Conservation (phyloP, 2,888 invertebrate species). For the Andrena dorsata region DNA sequence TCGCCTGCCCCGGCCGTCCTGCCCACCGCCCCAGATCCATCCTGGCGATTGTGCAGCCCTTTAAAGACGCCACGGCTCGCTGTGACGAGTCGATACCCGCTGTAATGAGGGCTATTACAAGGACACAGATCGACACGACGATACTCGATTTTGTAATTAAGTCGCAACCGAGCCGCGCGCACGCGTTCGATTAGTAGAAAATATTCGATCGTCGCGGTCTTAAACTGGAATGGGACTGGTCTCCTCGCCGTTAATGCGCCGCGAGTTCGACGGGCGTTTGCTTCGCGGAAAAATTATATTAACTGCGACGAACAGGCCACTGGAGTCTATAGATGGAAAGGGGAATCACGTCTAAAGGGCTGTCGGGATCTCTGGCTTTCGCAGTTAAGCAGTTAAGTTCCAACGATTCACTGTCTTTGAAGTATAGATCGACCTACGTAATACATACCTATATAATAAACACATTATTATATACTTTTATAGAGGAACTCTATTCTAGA, state of each 20-base stretch:
- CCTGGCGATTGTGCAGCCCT: conserved; percentile 48
- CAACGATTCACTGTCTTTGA: too few relatives aligned
- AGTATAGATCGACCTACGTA: too few relatives aligned
- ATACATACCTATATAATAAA: too few relatives aligned
- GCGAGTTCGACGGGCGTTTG: too few relatives aligned
- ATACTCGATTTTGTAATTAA: conserved; percentile 54
- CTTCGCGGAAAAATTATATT: neutral
- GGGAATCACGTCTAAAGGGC: too few relatives aligned
- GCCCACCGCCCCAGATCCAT: conserved; percentile 50
- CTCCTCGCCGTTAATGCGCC: neutral
- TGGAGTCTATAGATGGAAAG: neutral
- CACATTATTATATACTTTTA: too few relatives aligned
- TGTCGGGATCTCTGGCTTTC: too few relatives aligned
- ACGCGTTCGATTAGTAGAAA: conserved; percentile 35
- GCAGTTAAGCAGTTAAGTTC: too few relatives aligned
- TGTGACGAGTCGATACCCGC: conserved; percentile 40
- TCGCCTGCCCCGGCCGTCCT: conserved; percentile 28
- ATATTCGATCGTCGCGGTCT: conserved; percentile 31
- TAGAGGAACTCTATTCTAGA: too few relatives aligned
- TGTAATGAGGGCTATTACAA: conserved; percentile 58
- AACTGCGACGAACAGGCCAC: conserved; percentile 5
- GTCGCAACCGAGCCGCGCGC: conserved; percentile 21
- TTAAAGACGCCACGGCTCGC: conserved; percentile 33
- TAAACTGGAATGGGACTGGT: conserved; percentile 25
- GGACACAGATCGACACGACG: conserved; percentile 40